Conservation (phyloP, 2,888 invertebrate species). For the Andrena trimmerana region DNA sequence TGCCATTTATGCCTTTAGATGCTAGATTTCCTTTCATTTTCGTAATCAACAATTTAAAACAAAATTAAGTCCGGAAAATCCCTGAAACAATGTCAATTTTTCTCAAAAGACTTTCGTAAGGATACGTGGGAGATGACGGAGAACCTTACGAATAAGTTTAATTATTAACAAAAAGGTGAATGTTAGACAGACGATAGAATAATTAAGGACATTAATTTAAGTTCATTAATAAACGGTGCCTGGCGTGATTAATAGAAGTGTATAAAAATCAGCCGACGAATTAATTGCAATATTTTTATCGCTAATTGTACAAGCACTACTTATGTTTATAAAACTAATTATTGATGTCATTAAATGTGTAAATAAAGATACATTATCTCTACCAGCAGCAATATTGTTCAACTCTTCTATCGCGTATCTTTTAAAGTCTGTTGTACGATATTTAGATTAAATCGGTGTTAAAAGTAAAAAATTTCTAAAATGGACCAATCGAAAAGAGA, state of each 20-base stretch:
- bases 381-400: slow-evolving; percentile 15
- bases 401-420: background rate
- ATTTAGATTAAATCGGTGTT: too few relatives aligned
- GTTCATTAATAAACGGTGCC: slow-evolving; percentile 50
- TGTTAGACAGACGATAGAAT: slow-evolving; percentile 19
- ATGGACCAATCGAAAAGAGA: too few relatives aligned
- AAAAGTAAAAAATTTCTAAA: too few relatives aligned
- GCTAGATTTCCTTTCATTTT: background rate
- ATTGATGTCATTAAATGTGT: slow-evolving; percentile 51
- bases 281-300: slow-evolving; percentile 53
- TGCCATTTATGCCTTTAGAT: background rate
- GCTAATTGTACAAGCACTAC: slow-evolving; percentile 43
- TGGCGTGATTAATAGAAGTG: slow-evolving; percentile 30
- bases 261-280: slow-evolving; percentile 24
- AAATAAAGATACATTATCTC: slow-evolving; percentile 60
- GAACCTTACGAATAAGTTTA: slow-evolving; percentile 39
- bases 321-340: slow-evolving; percentile 47
- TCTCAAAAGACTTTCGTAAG: slow-evolving; percentile 58
- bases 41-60: background rate
- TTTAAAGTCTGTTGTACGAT: background rate
- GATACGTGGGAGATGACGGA: slow-evolving; percentile 10
- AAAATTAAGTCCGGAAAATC: slow-evolving; percentile 45
- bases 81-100: slow-evolving; percentile 66
- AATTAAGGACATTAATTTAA: slow-evolving; percentile 41
- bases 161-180: slow-evolving; percentile 16